A percentile compares a stretch with the other conserved stretches of the same genome.
phyloP scores from a whole-genome alignment of 2,888 invertebrate genomes.

The Melinopterus prodromus region DNA sequence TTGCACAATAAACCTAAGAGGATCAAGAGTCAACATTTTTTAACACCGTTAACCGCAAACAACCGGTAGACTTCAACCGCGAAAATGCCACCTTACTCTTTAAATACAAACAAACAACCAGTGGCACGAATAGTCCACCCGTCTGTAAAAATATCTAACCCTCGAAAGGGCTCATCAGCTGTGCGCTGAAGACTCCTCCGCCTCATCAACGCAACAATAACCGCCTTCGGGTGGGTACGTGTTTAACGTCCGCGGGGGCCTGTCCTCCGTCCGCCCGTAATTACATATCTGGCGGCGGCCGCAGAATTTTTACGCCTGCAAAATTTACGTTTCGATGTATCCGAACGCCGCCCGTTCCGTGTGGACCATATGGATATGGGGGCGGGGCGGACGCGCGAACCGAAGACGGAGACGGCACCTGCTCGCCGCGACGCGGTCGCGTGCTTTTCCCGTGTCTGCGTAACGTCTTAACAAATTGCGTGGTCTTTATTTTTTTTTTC shows the following conservation, averaged over 20 bases:
- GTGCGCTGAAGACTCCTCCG: not conserved
- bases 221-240: not conserved
- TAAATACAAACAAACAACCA: not conserved
- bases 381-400: not conserved
- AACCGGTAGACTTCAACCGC: not conserved
- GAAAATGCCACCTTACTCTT: not conserved
- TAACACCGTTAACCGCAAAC: too few relatives aligned
- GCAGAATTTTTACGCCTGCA: constrained; percentile 11
- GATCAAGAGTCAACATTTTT: too few relatives aligned
- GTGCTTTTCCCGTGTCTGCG: constrained; percentile 9
- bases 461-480: constrained; percentile 13
- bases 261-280: constrained; percentile 11
- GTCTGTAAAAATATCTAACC: not conserved
- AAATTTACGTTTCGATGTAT: not conserved
- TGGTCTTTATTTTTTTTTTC: not conserved
- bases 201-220: not conserved
- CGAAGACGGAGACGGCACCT: constrained; percentile 11
- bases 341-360: not conserved
- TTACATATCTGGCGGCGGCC: constrained; percentile 18
- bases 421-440: constrained; percentile 9
- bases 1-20: too few relatives aligned
- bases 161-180: not conserved
- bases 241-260: constrained; percentile 6
- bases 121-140: not conserved
- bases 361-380: constrained; percentile 20